Evolutionary conservation across 1,140 invertebrate species (phyloP).

Genomic region (Dendrolimus punctatus): DNA sequence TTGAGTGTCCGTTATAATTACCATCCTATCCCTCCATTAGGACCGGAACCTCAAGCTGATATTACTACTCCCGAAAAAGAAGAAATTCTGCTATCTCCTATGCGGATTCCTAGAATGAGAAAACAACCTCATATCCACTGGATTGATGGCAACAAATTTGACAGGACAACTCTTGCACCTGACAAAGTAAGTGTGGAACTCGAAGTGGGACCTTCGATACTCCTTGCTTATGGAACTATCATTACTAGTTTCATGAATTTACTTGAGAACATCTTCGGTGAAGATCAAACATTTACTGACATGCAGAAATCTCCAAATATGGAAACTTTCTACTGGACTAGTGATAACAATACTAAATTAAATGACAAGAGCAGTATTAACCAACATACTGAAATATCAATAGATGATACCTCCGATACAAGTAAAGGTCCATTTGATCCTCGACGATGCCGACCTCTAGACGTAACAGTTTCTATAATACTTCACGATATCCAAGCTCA

Average conservation of each 20-base stretch:
- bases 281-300: constrained; percentile 94
- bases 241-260: constrained; percentile 91
- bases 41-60: constrained; percentile 89
- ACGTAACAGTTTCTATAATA: constrained; percentile 94
- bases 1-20: constrained; percentile 93
- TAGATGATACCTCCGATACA: constrained; percentile 70
- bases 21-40: constrained; percentile 90
- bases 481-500: constrained; percentile 97
- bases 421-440: constrained; percentile 83
- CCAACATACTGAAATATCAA: constrained; percentile 72
- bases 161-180: constrained; percentile 85
- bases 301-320: constrained; percentile 81
- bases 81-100: constrained; percentile 91
- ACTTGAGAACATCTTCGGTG: constrained; percentile 97
- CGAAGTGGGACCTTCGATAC: constrained; percentile 93
- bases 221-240: constrained; percentile 92
- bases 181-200: constrained; percentile 93
- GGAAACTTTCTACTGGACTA: constrained; percentile 66
- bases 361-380: constrained; percentile 68
- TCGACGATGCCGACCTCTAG: constrained; percentile 88
- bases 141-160: constrained; percentile 84
- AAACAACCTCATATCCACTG: constrained; percentile 81
- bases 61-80: constrained; percentile 95
- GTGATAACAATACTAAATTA: constrained; percentile 62
- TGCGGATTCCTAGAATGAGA: constrained; percentile 86